Evolutionary conservation across 2,797 vertebrate genomes (phyloP).

Genomic region (Takifugu ocellatus): DNA sequence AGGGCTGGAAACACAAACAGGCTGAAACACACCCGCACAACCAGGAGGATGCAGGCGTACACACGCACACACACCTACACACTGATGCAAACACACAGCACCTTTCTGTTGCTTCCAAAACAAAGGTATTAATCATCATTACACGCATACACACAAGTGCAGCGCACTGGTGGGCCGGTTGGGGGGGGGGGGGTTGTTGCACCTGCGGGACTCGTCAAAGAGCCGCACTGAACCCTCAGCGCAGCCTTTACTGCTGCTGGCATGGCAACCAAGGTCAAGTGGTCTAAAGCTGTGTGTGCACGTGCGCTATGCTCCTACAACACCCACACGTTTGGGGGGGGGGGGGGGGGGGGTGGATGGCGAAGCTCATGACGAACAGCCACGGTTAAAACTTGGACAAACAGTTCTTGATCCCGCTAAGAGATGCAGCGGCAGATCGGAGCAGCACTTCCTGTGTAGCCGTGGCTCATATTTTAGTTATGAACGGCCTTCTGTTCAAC

Average conservation of each 20-base stretch:
- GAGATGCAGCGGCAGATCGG: no score
- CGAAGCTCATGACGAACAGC: slow-evolving; percentile 19
- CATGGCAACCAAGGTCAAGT: slow-evolving; percentile 78
- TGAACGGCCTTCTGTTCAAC: no score
- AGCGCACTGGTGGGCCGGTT: slow-evolving; percentile 51
- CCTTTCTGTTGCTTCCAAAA: slow-evolving; percentile 73
- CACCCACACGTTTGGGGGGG: slow-evolving; percentile 12
- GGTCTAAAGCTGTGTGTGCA: slow-evolving; percentile 48
- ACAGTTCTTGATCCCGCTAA: background rate
- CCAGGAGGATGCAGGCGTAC: slow-evolving; percentile 11
- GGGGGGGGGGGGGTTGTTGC: slow-evolving; percentile 7
- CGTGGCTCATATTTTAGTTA: no score
- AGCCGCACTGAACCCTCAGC: slow-evolving; percentile 63
- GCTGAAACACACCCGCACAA: slow-evolving; percentile 11
- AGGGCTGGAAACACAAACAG: slow-evolving; percentile 42
- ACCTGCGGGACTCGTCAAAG: slow-evolving; percentile 67
- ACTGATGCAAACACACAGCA: slow-evolving; percentile 43
- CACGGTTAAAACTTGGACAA: slow-evolving; percentile 10
- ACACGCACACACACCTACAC: background rate
- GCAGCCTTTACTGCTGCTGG: slow-evolving; percentile 64
- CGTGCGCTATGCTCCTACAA: slow-evolving; percentile 44
- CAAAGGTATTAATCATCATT: slow-evolving; percentile 78
- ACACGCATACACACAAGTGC: slow-evolving; percentile 59
- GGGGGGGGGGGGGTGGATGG: background rate
- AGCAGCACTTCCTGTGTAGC: no score